These are phyloP conservation scores for Proctacanthus coquilletti DNA, from an alignment of 1,140 invertebrate species.

Conservation along the genomic window DNA sequence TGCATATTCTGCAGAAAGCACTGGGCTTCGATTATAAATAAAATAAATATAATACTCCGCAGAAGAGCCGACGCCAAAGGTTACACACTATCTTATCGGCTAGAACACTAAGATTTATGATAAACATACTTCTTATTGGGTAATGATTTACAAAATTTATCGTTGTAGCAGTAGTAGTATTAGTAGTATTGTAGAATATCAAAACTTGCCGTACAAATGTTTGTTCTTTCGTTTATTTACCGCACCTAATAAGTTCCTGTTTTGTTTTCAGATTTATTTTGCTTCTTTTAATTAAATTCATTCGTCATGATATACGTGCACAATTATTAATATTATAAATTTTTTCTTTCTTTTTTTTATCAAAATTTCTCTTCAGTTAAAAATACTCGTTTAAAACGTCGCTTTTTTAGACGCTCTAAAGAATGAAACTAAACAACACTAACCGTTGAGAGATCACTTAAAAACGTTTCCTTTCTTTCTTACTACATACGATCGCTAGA, in stretches of 20 bases:
- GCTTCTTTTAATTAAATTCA: background rate
- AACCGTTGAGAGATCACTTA: background rate
- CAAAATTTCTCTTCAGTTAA: background rate
- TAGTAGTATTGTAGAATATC: too few relatives aligned
- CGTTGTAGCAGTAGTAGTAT: too few relatives aligned
- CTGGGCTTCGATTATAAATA: background rate
- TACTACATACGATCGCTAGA: too few relatives aligned
- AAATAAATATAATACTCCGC: too few relatives aligned
- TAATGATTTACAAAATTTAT: too few relatives aligned
- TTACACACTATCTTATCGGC: too few relatives aligned
- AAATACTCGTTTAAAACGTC: background rate
- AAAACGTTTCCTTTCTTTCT: background rate
- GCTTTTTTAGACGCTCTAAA: background rate
- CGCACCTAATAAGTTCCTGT: background rate
- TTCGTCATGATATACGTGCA: background rate
- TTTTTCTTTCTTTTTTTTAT: background rate
- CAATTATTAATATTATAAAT: too few relatives aligned
- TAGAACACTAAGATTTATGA: background rate
- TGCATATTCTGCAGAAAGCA: background rate
- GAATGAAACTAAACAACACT: background rate
- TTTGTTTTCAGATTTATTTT: background rate
- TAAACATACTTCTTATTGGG: background rate
- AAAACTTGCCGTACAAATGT: background rate
- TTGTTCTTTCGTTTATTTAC: background rate
- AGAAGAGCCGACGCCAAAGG: too few relatives aligned